Percentiles rank a stretch among this genome's conserved stretches.
Conservation (phyloP, 2,113 vertebrate genomes). For the Alexandromys fortis region DNA sequence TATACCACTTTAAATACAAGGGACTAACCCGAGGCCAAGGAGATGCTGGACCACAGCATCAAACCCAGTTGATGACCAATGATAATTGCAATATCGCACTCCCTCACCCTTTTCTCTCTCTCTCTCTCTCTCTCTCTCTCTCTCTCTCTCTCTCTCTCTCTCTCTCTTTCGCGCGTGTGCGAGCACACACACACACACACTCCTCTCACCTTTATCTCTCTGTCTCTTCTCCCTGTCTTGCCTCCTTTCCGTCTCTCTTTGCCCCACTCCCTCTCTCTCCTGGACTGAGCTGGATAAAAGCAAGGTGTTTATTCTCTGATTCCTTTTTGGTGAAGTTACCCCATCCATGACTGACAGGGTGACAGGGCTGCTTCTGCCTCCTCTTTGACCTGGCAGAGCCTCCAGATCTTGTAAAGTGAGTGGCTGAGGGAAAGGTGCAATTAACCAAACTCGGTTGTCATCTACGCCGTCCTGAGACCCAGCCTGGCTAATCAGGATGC, state of each 20-base stretch:
- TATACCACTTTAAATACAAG: conserved; percentile 50
- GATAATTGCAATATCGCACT: background rate
- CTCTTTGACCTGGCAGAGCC: background rate
- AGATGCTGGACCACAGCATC: background rate
- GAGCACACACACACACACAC: too few species aligned
- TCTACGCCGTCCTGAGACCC: background rate
- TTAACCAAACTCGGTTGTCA: background rate
- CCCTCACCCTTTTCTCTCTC: too few species aligned
- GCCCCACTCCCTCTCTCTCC: background rate
- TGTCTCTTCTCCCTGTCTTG: background rate
- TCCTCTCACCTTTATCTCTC: background rate
- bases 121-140: background rate
- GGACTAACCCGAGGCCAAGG: conserved; percentile 36
- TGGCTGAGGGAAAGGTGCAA: background rate
- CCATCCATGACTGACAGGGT: background rate
- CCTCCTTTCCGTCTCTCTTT: too few species aligned
- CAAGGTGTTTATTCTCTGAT: background rate
- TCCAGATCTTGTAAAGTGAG: background rate
- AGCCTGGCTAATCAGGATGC: background rate
- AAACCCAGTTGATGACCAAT: background rate
- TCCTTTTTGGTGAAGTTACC: background rate
- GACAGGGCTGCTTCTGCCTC: background rate
- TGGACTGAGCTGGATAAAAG: background rate
- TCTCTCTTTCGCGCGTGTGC: too few species aligned
- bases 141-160: background rate